Evolutionary conservation across 2,113 vertebrate genomes (phyloP).

Genomic region (Aldabrachelys gigantea): DNA sequence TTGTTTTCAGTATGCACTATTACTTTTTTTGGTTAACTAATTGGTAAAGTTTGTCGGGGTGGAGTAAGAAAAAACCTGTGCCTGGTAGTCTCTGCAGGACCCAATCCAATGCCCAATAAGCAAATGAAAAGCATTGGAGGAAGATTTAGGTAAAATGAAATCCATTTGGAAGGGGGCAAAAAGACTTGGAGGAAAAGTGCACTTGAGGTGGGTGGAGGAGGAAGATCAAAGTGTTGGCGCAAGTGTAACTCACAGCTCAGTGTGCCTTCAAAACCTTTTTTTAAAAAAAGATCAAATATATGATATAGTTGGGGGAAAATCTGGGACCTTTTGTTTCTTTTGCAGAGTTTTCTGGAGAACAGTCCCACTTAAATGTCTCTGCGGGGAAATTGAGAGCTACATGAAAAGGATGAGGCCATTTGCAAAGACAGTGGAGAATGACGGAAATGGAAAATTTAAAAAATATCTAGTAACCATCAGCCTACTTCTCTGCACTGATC

Average conservation of each 20-base stretch:
- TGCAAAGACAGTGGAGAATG: neutral
- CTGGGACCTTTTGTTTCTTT: neutral
- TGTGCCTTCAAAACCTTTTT: neutral
- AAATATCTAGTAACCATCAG: rapidly evolving
- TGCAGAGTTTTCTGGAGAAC: rapidly evolving
- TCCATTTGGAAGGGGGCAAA: neutral
- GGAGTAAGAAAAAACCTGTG: neutral
- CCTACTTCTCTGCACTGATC: neutral
- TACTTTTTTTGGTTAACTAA: neutral
- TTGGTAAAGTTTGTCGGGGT: neutral
- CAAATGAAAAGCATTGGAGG: neutral
- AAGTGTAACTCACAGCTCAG: neutral
- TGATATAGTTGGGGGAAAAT: neutral
- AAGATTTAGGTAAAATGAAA: neutral
- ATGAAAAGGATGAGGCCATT: neutral
- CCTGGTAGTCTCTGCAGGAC: neutral
- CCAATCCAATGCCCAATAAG: neutral
- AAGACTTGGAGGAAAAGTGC: neutral
- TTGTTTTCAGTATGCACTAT: neutral
- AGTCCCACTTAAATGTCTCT: neutral
- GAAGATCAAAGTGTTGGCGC: neutral
- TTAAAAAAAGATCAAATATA: neutral
- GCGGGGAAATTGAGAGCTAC: rapidly evolving
- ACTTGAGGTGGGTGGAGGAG: neutral
- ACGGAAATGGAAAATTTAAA: neutral